A percentile compares a stretch with the other conserved stretches of the same genome.
Evolutionary conservation across 2,888 invertebrate genomes (phyloP).

Genomic region (Agapostemon virescens): DNA sequence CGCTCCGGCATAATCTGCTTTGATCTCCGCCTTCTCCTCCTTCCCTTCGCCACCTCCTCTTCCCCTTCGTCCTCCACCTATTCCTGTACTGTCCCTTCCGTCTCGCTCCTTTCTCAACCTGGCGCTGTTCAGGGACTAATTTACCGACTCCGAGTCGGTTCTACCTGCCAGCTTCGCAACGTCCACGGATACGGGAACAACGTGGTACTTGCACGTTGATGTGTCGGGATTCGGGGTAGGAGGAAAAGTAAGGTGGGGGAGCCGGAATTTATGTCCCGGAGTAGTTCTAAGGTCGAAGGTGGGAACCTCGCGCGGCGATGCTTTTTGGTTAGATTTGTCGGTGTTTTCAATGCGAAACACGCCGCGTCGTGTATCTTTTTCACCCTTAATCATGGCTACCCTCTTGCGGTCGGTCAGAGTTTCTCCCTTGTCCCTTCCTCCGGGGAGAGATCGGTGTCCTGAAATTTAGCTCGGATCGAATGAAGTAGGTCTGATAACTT

Average conservation of each 20-base stretch:
- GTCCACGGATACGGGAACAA: slow-evolving; percentile 57
- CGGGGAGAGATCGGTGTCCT: background rate
- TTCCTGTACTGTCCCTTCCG: slow-evolving; percentile 10
- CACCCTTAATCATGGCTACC: background rate
- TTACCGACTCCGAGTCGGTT: slow-evolving; percentile 68
- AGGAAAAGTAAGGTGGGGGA: background rate
- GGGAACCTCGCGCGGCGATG: slow-evolving; percentile 21
- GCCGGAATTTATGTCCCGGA: slow-evolving; percentile 47
- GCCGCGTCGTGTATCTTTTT: background rate
- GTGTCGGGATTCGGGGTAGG: slow-evolving; percentile 21
- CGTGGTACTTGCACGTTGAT: slow-evolving; percentile 45
- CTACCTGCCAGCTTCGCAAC: slow-evolving; percentile 62
- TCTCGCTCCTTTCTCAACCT: slow-evolving; percentile 42
- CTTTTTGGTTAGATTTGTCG: slow-evolving; percentile 31
- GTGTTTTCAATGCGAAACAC: slow-evolving; percentile 27
- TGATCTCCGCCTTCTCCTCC: slow-evolving; percentile 23
- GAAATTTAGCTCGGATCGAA: background rate
- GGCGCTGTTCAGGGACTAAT: slow-evolving; percentile 67
- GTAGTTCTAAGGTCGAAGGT: slow-evolving; percentile 53
- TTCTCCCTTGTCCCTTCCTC: background rate
- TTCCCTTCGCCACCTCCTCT: background rate
- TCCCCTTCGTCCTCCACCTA: background rate
- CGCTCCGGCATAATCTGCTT: slow-evolving; percentile 42
- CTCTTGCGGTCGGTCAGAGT: background rate
- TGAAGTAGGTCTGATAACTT: background rate